Conservation (phyloP, 2,113 vertebrate species). For the Urocynchramus pylzowi region DNA sequence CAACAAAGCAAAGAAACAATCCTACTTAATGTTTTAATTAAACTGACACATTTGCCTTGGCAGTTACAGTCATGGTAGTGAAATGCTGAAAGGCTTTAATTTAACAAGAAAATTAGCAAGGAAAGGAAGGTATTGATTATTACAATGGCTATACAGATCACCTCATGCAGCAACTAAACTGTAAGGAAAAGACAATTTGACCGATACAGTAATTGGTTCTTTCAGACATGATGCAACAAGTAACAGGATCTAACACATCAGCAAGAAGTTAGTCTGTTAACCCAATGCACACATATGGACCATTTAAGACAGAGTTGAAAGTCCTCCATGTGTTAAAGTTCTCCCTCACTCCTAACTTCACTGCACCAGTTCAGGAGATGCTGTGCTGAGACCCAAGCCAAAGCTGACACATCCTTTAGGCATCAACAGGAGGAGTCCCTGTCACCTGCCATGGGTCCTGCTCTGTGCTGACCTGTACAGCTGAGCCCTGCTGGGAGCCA, state of each 20-base stretch:
- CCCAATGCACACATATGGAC: not conserved
- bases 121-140: not conserved
- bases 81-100: not conserved
- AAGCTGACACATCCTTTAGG: not conserved
- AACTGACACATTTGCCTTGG: not conserved
- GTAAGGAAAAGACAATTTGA: not conserved
- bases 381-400: accelerated
- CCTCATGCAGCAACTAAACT: not conserved
- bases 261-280: not conserved
- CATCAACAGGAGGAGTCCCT: accelerated
- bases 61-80: not conserved
- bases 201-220: not conserved
- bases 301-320: not conserved
- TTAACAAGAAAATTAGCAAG: not conserved
- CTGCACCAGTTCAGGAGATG: not conserved
- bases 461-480: not conserved
- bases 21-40: not conserved
- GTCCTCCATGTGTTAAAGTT: not conserved
- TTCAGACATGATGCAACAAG: not conserved
- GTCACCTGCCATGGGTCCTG: not conserved
- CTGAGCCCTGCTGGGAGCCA: not conserved
- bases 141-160: not conserved
- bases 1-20: not conserved
- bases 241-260: not conserved
- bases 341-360: not conserved